Percentiles rank a stretch among this genome's conserved stretches.
Evolutionary conservation across 2,797 vertebrate genomes (phyloP).

Genomic region (Myripristis jacobus): DNA sequence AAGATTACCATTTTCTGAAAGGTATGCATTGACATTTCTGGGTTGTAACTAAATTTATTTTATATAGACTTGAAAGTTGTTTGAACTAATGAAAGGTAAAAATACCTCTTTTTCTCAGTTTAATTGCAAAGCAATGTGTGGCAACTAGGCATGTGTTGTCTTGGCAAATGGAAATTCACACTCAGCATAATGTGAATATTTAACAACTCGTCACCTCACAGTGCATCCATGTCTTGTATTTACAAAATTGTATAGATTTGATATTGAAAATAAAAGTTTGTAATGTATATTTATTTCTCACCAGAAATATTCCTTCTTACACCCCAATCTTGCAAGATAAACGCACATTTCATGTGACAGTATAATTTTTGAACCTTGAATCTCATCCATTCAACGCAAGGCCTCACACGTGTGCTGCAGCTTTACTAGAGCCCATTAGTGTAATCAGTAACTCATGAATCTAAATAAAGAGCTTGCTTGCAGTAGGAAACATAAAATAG

Average conservation of each 20-base stretch:
- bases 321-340: neutral
- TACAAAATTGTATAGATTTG: constrained; percentile 66
- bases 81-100: constrained; percentile 34
- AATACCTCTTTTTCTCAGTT: constrained; percentile 27
- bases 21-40: constrained; percentile 1
- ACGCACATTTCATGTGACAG: neutral
- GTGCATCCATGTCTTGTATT: constrained; percentile 45
- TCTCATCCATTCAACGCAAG: neutral
- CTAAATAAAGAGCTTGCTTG: constrained; percentile 14
- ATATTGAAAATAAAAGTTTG: constrained; percentile 62
- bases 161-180: constrained; percentile 48
- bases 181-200: constrained; percentile 59
- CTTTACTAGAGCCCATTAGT: constrained; percentile 37
- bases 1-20: neutral
- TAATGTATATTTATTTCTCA: constrained; percentile 1
- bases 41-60: constrained; percentile 16
- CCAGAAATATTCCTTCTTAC: neutral
- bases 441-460: constrained; percentile 13
- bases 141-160: constrained; percentile 28
- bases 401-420: neutral
- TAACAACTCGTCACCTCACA: constrained; percentile 47
- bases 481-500: constrained; percentile 39
- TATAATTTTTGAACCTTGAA: neutral
- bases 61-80: constrained; percentile 53
- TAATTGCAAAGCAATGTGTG: constrained; percentile 11